These are phyloP conservation scores for Poecile atricapillus DNA, from an alignment of 2,113 vertebrate genomes.

Conservation along the genomic window DNA sequence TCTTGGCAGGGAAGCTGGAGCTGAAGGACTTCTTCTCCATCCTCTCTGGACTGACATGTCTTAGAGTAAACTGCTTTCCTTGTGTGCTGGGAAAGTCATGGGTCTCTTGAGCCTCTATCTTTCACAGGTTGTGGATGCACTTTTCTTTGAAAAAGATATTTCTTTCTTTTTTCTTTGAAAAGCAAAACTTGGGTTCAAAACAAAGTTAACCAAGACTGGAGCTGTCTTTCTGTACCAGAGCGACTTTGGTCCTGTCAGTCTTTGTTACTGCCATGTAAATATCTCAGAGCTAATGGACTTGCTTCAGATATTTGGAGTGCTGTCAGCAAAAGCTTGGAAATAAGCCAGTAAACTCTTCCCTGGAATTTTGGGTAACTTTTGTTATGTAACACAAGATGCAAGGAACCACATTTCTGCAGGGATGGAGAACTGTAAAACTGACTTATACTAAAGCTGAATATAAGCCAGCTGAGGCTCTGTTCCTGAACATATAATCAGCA, in stretches of 20 bases:
- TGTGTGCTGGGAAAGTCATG: fast-evolving
- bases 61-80: background rate
- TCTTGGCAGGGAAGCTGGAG: background rate
- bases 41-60: background rate
- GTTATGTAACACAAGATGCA: background rate
- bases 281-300: background rate
- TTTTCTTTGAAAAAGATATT: background rate
- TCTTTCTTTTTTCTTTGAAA: background rate
- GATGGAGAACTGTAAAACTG: background rate
- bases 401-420: background rate
- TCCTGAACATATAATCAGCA: background rate
- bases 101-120: background rate
- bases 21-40: background rate
- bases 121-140: background rate
- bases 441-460: background rate
- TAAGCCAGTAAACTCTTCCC: background rate
- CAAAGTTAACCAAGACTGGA: background rate
- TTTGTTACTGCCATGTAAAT: background rate
- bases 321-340: background rate
- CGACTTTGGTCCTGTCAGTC: background rate
- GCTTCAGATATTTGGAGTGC: background rate
- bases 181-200: background rate
- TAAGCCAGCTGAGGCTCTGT: background rate
- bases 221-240: background rate
- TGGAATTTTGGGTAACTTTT: background rate